These are phyloP conservation scores for Porites evermanni DNA, from an alignment of 92 coral and sea anemone genomes.

Conservation along the genomic window DNA sequence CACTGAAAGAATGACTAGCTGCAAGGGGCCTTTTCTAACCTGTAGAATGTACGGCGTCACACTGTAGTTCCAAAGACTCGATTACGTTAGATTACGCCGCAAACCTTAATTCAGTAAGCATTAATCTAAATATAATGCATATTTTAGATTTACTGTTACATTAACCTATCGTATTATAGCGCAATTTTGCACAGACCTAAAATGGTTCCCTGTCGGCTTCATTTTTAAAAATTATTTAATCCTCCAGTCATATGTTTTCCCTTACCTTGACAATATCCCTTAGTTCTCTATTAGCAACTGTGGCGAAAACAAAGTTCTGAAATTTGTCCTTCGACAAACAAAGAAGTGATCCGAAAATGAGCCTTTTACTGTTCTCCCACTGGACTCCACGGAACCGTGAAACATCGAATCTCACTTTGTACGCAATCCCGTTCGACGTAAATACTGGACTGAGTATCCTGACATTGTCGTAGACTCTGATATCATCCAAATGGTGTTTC, in stretches of 20 bases:
- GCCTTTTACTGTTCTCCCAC: conserved; percentile 96
- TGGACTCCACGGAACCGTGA: conserved; percentile 55
- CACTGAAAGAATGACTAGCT: no score
- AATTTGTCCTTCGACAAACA: conserved; percentile 93
- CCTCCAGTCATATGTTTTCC: background rate
- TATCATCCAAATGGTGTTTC: conserved; percentile 55
- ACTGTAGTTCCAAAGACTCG: no score
- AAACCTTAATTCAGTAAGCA: no score
- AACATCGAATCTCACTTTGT: conserved; percentile 74
- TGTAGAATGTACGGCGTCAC: no score
- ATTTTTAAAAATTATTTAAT: no score
- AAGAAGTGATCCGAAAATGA: conserved; percentile 89
- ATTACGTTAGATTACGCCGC: no score
- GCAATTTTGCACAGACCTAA: no score
- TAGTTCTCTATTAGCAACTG: conserved; percentile 81
- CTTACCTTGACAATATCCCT: conserved; percentile 72
- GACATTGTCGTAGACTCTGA: conserved; percentile 84
- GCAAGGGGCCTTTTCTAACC: no score
- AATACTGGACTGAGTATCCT: conserved; percentile 65
- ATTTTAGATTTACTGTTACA: background rate
- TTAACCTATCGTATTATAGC: background rate
- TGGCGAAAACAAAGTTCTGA: conserved; percentile 83
- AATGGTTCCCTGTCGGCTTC: background rate
- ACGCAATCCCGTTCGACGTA: conserved; percentile 71
- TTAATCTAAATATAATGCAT: no score